Evolutionary conservation across 2,888 invertebrate species (phyloP).

Genomic region (Lucinisca nassula): DNA sequence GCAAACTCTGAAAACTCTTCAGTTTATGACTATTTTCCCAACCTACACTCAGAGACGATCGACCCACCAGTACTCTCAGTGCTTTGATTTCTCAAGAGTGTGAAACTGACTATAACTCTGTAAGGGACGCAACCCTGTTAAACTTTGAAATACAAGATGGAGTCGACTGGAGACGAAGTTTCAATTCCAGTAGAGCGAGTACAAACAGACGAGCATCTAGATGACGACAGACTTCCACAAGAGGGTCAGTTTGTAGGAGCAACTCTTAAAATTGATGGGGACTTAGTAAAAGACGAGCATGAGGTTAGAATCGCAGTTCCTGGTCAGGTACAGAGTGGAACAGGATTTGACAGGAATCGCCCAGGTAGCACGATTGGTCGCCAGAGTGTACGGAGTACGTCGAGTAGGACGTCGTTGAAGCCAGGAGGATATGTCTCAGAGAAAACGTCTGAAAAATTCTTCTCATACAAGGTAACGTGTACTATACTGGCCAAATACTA

Average conservation of each 20-base stretch:
- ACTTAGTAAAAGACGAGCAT: slow-evolving; percentile 19
- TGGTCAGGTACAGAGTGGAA: slow-evolving; percentile 67
- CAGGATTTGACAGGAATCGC: slow-evolving; percentile 71
- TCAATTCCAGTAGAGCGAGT: slow-evolving; percentile 23
- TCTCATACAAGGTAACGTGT: slow-evolving; percentile 83
- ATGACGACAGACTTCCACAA: slow-evolving; percentile 77
- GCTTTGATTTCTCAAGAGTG: no score
- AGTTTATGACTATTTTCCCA: no score
- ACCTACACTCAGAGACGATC: no score
- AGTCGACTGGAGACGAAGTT: slow-evolving; percentile 32
- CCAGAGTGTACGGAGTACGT: slow-evolving; percentile 77
- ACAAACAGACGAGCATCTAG: slow-evolving; percentile 68
- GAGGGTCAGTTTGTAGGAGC: slow-evolving; percentile 80
- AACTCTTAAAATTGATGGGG: slow-evolving; percentile 77
- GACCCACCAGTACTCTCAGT: no score
- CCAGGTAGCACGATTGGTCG: slow-evolving; percentile 81
- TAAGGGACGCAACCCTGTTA: slow-evolving; percentile 35
- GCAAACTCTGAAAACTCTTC: no score
- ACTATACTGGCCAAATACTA: no score
- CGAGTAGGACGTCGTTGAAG: slow-evolving; percentile 78
- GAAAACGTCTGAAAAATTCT: slow-evolving; percentile 66
- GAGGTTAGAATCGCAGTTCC: slow-evolving; percentile 56
- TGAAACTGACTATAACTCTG: no score
- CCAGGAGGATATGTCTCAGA: slow-evolving; percentile 74
- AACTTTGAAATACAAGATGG: slow-evolving; percentile 61